phyloP scores from a whole-genome alignment of 2,113 vertebrate genomes.

The Prinia subflava region DNA sequence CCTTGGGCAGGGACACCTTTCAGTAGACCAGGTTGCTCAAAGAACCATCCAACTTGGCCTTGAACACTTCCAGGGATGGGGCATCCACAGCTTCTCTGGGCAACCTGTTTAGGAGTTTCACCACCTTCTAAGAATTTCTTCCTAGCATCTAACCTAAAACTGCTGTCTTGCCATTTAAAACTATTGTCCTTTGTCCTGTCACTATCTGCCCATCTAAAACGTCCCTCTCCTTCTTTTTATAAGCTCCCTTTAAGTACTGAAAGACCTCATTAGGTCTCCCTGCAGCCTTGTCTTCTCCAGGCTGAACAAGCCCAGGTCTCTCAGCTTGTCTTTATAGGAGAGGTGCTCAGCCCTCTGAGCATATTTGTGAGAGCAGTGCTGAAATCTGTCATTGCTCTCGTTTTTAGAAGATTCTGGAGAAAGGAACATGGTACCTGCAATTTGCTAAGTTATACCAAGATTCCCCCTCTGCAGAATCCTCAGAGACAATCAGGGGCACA shows the following conservation, averaged over 20 bases:
- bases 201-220: not conserved
- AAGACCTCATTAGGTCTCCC: not conserved
- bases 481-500: rapidly evolving
- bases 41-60: not conserved
- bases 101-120: not conserved
- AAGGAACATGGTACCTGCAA: not conserved
- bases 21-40: not conserved
- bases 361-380: not conserved
- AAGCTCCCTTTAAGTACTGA: not conserved
- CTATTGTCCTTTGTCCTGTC: not conserved
- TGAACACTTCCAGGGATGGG: not conserved
- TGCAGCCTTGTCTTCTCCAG: not conserved
- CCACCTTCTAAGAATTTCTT: not conserved
- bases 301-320: not conserved
- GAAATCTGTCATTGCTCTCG: not conserved
- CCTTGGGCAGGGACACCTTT: not conserved
- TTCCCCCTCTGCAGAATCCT: not conserved
- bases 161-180: not conserved
- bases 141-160: not conserved
- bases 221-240: not conserved
- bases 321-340: not conserved
- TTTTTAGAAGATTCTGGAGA: not conserved
- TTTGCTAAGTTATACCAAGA: not conserved
- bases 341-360: not conserved
- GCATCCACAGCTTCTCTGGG: not conserved